Evolutionary conservation across 2,888 invertebrate genomes (phyloP), one percentile per base, ranked within the genome.

Genomic region (Kryphioiulus occultus): DNA sequence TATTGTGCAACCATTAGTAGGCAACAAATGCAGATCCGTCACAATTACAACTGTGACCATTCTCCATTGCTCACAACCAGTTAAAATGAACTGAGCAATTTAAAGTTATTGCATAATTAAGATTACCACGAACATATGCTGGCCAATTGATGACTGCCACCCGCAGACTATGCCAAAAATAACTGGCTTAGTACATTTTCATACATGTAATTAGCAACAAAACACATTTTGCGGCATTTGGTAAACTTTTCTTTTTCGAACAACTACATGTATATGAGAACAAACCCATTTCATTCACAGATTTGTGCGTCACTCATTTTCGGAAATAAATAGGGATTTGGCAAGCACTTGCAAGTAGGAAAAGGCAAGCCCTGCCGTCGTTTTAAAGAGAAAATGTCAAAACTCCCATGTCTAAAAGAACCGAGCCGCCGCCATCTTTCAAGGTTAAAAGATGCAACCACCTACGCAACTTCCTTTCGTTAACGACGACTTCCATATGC

Each of bases 361-460:
- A 59, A 59, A 59, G n/a, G 59, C 59, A 59, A 59, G 59, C 59
- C 4, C n/a, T 9, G 19, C 59, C 59, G 59, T n/a, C n/a, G 19
- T 59, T 59, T 59, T 59, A 59, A 59, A 59, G 59, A 19, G 59
- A 59, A 59, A 59, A 59, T 19, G 59, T 59, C 59, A n/a, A n/a
- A 59, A 59, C 59, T 59, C 59, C n/a, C 5, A 59, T 59, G 7
- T 59, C 59, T 59, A 59, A 59, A 59, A 59, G 59, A 59, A 59
- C 59, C 22, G 59, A 59, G n/a, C 59, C 59, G 59, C 59, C 59
- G 59, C 59, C 59, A 59, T 59, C 59, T 59, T 59, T 59, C 59
- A 59, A 59, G 59, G 59, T 59, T 59, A 59, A 59, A 59, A 59
- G n/a, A 59, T 59, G 59, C 59, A 59, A 59, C 59, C 59, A 59